Conservation (phyloP, 2,797 vertebrate species). For the Dallia pectoralis region DNA sequence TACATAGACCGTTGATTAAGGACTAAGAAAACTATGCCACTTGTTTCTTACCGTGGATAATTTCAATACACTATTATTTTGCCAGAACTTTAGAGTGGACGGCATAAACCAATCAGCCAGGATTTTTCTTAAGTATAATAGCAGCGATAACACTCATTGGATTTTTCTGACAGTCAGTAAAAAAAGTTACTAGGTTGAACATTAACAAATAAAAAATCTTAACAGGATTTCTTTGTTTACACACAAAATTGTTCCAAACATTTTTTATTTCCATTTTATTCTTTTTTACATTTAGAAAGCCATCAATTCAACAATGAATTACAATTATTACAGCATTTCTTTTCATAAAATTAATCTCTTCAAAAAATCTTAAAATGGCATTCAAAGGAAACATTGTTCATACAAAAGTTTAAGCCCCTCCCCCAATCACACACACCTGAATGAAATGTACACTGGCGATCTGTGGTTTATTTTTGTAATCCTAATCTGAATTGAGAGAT, state of each 20-base stretch:
- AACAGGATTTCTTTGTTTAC: background rate
- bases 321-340: slow-evolving; percentile 46
- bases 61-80: too few relatives aligned
- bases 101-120: too few relatives aligned
- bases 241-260: background rate
- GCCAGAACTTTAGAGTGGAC: too few relatives aligned
- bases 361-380: slow-evolving; percentile 68
- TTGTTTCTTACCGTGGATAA: too few relatives aligned
- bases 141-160: too few relatives aligned
- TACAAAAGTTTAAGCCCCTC: slow-evolving; percentile 44
- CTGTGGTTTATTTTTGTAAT: background rate
- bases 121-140: too few relatives aligned
- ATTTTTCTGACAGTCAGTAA: background rate
- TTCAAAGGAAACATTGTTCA: slow-evolving; percentile 38
- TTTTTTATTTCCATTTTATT: slow-evolving; percentile 39
- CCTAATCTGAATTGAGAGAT: background rate
- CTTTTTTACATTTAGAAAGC: slow-evolving; percentile 24
- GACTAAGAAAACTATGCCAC: too few relatives aligned
- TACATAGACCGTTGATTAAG: too few relatives aligned
- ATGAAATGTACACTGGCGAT: slow-evolving; percentile 18
- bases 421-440: slow-evolving; percentile 22
- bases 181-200: slow-evolving; percentile 32
- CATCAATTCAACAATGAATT: slow-evolving; percentile 63
- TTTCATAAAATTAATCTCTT: slow-evolving; percentile 65
- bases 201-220: slow-evolving; percentile 15